A percentile compares a stretch with the other conserved stretches of the same genome.
These are phyloP conservation scores for Temnothorax ravouxi DNA, from an alignment of 2,888 invertebrate genomes.

Conservation along the genomic window DNA sequence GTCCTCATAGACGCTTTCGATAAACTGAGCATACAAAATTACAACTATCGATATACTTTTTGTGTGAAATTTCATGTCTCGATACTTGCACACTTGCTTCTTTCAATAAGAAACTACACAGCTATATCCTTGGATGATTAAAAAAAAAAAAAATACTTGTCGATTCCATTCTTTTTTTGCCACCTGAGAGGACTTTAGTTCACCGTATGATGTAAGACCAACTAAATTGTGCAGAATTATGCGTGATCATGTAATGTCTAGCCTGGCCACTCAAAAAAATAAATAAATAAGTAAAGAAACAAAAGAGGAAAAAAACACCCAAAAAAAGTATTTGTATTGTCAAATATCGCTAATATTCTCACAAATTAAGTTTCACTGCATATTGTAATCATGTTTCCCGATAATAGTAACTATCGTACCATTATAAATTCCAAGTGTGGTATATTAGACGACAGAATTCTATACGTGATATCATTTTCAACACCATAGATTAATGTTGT, in stretches of 20 bases:
- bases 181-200: conserved; percentile 51
- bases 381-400: conserved; percentile 13
- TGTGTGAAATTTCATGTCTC: conserved; percentile 57
- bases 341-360: conserved; percentile 50
- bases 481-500: conserved; percentile 68
- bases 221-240: conserved; percentile 57
- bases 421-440: conserved; percentile 31
- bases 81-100: conserved; percentile 65
- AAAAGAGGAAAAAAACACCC: conserved; percentile 28
- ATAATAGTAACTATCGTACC: conserved; percentile 44
- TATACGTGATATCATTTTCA: conserved; percentile 71
- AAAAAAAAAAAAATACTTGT: conserved; percentile 36
- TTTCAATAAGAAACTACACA: conserved; percentile 58
- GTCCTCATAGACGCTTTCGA: conserved; percentile 77
- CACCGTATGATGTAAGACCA: conserved; percentile 38
- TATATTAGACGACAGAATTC: conserved; percentile 46
- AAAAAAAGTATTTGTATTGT: conserved; percentile 55
- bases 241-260: conserved; percentile 55
- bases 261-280: conserved; percentile 52
- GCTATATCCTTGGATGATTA: conserved; percentile 28
- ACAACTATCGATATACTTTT: conserved; percentile 55
- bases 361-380: conserved; percentile 53
- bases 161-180: conserved; percentile 52
- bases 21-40: conserved; percentile 68
- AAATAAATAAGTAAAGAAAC: background rate